Conservation (phyloP, 2,797 vertebrate species). For the Silurus lanzhouensis region DNA sequence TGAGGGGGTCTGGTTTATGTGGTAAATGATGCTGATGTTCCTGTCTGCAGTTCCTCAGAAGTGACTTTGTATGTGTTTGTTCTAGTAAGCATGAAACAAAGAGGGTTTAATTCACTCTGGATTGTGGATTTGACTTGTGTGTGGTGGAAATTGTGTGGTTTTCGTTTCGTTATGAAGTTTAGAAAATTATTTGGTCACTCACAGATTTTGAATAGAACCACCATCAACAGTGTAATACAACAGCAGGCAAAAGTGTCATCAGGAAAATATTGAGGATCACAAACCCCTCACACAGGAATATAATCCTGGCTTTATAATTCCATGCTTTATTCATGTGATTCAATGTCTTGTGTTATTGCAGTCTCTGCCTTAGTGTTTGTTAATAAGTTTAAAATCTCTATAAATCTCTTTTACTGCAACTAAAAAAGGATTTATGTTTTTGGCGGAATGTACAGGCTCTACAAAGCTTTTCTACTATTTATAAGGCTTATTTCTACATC, state of each 20-base stretch:
- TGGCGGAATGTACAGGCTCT: background rate
- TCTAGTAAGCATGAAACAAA: slow-evolving; percentile 61
- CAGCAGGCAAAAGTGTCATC: background rate
- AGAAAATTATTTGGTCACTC: background rate
- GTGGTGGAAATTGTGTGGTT: slow-evolving; percentile 14
- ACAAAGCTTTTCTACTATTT: background rate
- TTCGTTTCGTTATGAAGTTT: slow-evolving; percentile 47
- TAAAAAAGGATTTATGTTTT: background rate
- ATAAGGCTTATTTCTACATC: background rate
- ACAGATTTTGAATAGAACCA: slow-evolving; percentile 15
- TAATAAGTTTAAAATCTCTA: background rate
- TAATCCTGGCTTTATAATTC: background rate
- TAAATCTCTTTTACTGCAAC: background rate
- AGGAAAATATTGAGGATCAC: background rate
- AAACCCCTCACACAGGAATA: background rate
- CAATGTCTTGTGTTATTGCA: background rate
- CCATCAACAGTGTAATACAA: background rate
- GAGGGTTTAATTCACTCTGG: slow-evolving; percentile 54
- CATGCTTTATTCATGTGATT: background rate
- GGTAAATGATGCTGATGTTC: slow-evolving; percentile 64
- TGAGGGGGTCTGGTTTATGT: slow-evolving; percentile 57
- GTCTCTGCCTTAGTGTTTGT: background rate
- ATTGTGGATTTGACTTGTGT: slow-evolving; percentile 34
- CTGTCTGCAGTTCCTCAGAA: slow-evolving; percentile 69
- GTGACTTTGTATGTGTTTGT: slow-evolving; percentile 64